Conservation (phyloP, 2,888 invertebrate genomes). For the Hartigia nigra region DNA sequence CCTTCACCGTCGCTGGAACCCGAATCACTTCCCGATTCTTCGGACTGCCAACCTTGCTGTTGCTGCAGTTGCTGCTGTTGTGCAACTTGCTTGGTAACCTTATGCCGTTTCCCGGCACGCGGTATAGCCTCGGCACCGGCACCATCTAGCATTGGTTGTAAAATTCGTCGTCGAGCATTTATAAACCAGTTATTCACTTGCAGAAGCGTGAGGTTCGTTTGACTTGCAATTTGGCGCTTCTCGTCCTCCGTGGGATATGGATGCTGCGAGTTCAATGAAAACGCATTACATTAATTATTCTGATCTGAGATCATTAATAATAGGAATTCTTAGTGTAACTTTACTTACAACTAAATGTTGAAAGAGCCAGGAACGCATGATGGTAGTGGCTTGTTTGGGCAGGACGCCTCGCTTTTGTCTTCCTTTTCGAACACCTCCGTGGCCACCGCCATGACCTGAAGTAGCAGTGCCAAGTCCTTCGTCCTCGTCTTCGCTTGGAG, state of each 20-base stretch:
- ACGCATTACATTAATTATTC: background rate
- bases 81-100: slow-evolving; percentile 66
- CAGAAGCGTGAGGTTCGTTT: slow-evolving; percentile 87
- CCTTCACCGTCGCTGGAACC: slow-evolving; percentile 62
- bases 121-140: slow-evolving; percentile 67
- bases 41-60: slow-evolving; percentile 58
- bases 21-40: slow-evolving; percentile 62
- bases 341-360: slow-evolving; percentile 91
- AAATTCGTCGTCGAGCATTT: slow-evolving; percentile 89
- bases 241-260: slow-evolving; percentile 96
- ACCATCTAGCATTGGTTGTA: slow-evolving; percentile 92
- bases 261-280: slow-evolving; percentile 73
- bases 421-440: slow-evolving; percentile 66
- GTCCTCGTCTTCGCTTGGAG: slow-evolving; percentile 65
- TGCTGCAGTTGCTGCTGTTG: slow-evolving; percentile 51
- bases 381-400: slow-evolving; percentile 95
- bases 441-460: slow-evolving; percentile 68
- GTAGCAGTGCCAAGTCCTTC: slow-evolving; percentile 61
- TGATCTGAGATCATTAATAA: background rate
- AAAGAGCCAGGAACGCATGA: slow-evolving; percentile 96
- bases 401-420: slow-evolving; percentile 90
- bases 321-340: slow-evolving; percentile 8
- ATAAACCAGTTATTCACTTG: slow-evolving; percentile 97
- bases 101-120: slow-evolving; percentile 62
- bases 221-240: slow-evolving; percentile 88